phyloP scores from a whole-genome alignment of 2,113 vertebrate genomes.

The Equus przewalskii region DNA sequence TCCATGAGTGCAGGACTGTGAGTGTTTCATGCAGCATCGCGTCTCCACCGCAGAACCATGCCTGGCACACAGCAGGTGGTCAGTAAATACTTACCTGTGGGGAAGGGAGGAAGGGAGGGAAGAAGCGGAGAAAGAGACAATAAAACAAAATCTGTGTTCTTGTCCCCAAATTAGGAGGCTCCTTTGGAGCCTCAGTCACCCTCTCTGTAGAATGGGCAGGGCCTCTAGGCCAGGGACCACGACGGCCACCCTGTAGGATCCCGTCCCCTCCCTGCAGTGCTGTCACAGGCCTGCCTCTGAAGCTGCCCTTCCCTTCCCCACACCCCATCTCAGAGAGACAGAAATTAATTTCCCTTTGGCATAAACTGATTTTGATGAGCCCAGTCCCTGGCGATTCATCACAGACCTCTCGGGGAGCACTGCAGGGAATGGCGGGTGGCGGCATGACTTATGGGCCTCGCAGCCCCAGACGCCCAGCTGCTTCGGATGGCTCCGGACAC shows the following conservation, averaged over 20 bases:
- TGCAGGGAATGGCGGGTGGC: neutral
- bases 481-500: slow-evolving; percentile 76
- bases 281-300: slow-evolving; percentile 26
- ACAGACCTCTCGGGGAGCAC: slow-evolving; percentile 41
- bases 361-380: slow-evolving; percentile 80
- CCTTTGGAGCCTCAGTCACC: neutral
- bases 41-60: neutral
- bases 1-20: neutral
- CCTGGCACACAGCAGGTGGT: neutral
- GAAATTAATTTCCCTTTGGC: slow-evolving; percentile 80
- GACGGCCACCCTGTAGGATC: rapidly evolving
- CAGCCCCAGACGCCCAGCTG: slow-evolving; percentile 69
- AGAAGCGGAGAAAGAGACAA: neutral
- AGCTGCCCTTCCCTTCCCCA: slow-evolving; percentile 15
- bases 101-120: neutral
- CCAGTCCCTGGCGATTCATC: slow-evolving; percentile 66
- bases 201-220: neutral
- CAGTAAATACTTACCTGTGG: neutral
- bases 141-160: slow-evolving; percentile 23
- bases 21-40: neutral
- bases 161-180: neutral
- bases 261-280: neutral
- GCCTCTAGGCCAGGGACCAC: neutral
- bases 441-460: slow-evolving; percentile 66
- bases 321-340: slow-evolving; percentile 57